phyloP scores from a whole-genome alignment of 2,113 vertebrate genomes.

The Rhinoderma darwinii region DNA sequence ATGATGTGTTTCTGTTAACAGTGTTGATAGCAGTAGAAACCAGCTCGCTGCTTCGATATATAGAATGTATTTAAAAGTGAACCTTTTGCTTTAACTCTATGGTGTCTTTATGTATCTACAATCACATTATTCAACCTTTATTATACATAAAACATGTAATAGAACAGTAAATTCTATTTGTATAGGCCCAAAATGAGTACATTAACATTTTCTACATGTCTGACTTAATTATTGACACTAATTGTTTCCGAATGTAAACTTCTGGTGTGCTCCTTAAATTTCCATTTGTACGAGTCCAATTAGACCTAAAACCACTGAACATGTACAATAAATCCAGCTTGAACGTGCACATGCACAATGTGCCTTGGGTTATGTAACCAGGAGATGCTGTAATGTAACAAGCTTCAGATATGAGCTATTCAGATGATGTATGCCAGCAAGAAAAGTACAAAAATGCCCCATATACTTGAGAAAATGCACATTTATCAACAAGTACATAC shows the following conservation, averaged over 20 bases:
- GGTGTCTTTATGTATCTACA: background rate
- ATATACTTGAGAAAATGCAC: conserved; percentile 30
- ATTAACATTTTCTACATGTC: conserved; percentile 14
- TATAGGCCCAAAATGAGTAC: background rate
- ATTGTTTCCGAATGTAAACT: conserved; percentile 64
- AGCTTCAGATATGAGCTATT: conserved; percentile 60
- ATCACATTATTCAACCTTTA: background rate
- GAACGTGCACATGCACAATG: conserved; percentile 69
- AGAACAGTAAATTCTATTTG: background rate
- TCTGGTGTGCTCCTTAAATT: conserved; percentile 64
- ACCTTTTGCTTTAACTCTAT: background rate
- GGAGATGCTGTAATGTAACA: conserved; percentile 64
- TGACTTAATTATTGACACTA: conserved; percentile 44
- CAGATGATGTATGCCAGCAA: conserved; percentile 57
- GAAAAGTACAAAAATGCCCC: conserved; percentile 50
- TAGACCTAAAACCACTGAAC: conserved; percentile 66
- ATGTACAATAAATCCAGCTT: conserved; percentile 69
- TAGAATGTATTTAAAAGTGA: background rate
- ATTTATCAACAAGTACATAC: background rate
- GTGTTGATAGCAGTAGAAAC: background rate
- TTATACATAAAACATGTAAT: background rate
- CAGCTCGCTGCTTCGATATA: background rate
- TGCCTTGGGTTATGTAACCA: conserved; percentile 68
- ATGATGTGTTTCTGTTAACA: too few relatives aligned
- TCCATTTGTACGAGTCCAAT: conserved; percentile 62